Conservation (phyloP, 2,113 vertebrate genomes). For the Archilochus colubris region DNA sequence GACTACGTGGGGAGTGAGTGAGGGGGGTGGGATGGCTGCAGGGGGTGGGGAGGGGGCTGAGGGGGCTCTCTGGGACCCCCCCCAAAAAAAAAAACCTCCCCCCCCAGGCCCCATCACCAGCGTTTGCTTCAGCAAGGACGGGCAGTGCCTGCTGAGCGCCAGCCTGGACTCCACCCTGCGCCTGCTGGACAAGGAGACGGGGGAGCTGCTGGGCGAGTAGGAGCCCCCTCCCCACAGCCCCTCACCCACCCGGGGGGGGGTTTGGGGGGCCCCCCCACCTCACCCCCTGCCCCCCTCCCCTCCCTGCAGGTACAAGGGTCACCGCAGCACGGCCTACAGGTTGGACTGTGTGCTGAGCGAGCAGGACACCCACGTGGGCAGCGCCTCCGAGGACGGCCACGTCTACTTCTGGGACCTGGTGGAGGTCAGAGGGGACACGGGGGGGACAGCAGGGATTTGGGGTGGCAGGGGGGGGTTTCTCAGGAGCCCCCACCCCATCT, state of each 20-base stretch:
- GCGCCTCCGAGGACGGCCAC: conserved; percentile 91
- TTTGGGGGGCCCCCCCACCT: accelerated
- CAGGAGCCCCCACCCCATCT: too few species aligned
- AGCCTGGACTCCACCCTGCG: conserved; percentile 87
- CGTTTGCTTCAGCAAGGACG: conserved; percentile 92
- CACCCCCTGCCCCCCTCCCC: accelerated
- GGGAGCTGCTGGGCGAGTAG: conserved; percentile 92
- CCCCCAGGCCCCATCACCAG: conserved; percentile 90
- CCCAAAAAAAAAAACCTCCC: accelerated
- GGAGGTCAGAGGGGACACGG: too few species aligned
- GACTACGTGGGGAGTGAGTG: conserved; percentile 91
- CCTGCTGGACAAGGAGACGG: conserved; percentile 91
- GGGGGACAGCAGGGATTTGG: too few species aligned
- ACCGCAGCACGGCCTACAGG: conserved; percentile 89
- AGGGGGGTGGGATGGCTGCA: too few species aligned
- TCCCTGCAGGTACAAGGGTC: conserved; percentile 80
- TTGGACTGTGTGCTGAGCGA: conserved; percentile 91
- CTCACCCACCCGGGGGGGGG: accelerated
- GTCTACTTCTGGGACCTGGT: conserved; percentile 96
- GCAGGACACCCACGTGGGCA: conserved; percentile 88
- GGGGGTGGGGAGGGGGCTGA: too few species aligned
- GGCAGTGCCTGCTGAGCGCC: conserved; percentile 86
- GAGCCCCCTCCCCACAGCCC: neutral
- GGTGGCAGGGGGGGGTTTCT: accelerated
- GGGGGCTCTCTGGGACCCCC: neutral